Evolutionary conservation across 2,113 vertebrate species (phyloP).

Genomic region (Mesembrinibis cayennensis): DNA sequence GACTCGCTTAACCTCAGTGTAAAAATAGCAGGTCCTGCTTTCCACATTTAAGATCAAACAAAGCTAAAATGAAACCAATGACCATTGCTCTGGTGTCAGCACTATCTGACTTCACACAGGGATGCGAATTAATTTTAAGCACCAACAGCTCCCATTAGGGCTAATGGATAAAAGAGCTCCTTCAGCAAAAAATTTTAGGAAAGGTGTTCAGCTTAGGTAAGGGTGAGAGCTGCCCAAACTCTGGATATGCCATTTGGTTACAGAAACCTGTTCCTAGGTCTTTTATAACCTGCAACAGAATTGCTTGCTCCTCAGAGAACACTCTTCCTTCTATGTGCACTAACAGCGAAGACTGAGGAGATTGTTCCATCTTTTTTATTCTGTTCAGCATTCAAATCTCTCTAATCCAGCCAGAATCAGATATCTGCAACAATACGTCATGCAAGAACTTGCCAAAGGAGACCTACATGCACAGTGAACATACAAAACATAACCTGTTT

Average conservation of each 20-base stretch:
- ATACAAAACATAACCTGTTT: neutral
- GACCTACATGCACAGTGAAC: neutral
- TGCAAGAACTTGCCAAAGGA: neutral
- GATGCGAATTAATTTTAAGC: neutral
- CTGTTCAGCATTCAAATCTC: neutral
- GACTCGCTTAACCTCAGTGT: neutral
- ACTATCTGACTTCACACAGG: neutral
- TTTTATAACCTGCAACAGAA: neutral
- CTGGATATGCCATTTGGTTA: neutral
- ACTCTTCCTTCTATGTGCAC: neutral
- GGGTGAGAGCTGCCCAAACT: neutral
- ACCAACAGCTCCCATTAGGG: neutral
- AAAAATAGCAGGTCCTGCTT: neutral
- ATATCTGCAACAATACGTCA: neutral
- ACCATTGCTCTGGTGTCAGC: neutral
- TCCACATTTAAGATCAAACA: neutral
- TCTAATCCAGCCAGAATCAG: neutral
- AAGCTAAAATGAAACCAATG: neutral
- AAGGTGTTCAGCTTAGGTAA: neutral
- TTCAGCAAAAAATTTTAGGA: neutral
- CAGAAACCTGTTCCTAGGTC: neutral
- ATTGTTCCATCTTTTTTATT: neutral
- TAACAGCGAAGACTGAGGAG: neutral
- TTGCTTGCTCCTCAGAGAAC: neutral
- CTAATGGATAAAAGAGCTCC: neutral